phyloP scores from a whole-genome alignment of 2,113 vertebrate genomes.

The Thryonomys swinderianus region DNA sequence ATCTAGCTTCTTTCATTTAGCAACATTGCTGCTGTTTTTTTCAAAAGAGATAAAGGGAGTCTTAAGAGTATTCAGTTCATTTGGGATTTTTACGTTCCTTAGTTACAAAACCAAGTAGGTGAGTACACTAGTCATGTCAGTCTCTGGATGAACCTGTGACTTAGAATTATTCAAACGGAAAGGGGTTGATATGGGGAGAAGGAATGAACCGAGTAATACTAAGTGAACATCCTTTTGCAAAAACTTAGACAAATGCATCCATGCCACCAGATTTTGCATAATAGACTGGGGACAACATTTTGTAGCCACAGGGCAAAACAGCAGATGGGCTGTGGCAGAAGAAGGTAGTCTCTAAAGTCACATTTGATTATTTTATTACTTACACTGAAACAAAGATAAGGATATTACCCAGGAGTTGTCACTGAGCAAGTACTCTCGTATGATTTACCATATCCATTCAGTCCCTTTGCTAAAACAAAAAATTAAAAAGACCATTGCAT shows the following conservation, averaged over 20 bases:
- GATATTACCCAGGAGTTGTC: conserved; percentile 80
- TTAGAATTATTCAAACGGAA: conserved; percentile 77
- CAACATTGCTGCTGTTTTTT: conserved; percentile 41
- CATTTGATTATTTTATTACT: conserved; percentile 83
- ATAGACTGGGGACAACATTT: conserved; percentile 71
- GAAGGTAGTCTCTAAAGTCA: conserved; percentile 80
- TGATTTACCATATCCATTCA: conserved; percentile 79
- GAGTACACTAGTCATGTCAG: conserved; percentile 54
- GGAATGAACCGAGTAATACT: conserved; percentile 77
- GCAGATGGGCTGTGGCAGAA: conserved; percentile 80
- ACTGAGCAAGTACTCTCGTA: conserved; percentile 77
- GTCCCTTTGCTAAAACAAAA: conserved; percentile 76
- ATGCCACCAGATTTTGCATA: conserved; percentile 67
- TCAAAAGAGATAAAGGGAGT: not conserved
- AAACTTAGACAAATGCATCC: conserved; percentile 73
- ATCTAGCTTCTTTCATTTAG: conserved; percentile 8
- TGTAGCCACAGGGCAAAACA: conserved; percentile 72
- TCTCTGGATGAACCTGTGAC: conserved; percentile 66
- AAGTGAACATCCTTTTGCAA: conserved; percentile 81
- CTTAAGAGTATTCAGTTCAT: conserved; percentile 32
- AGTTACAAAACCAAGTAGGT: conserved; percentile 50
- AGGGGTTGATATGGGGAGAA: not conserved
- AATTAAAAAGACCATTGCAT: conserved; percentile 57
- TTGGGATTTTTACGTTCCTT: conserved; percentile 54
- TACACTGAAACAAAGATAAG: conserved; percentile 83